Conservation (phyloP, 2,797 vertebrate species). For the Bradypodion pumilum region DNA sequence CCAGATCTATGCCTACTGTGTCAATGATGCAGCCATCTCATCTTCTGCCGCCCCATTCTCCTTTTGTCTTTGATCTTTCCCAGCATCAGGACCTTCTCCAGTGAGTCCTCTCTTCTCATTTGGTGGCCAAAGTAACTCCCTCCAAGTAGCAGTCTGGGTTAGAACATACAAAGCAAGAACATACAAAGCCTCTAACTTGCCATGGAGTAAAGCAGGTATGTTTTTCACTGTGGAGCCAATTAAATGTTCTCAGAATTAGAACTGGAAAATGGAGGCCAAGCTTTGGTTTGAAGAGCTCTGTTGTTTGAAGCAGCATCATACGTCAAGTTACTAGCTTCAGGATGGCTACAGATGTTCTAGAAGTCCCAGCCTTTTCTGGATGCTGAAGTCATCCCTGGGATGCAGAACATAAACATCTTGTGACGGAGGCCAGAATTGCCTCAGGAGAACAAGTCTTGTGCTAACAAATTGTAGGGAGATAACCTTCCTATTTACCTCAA, state of each 20-base stretch:
- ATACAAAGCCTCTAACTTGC: neutral
- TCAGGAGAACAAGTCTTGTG: slow-evolving; percentile 58
- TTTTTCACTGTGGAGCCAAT: slow-evolving; percentile 20
- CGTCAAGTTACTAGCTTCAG: slow-evolving; percentile 30
- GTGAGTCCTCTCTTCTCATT: too few relatives aligned
- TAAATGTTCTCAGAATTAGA: slow-evolving; percentile 9
- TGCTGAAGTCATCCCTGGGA: slow-evolving; percentile 21
- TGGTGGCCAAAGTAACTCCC: too few relatives aligned
- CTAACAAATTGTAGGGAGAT: slow-evolving; percentile 63
- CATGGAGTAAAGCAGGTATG: fast-evolving
- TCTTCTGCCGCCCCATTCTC: too few relatives aligned
- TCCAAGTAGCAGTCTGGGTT: too few relatives aligned
- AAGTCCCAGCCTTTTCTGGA: slow-evolving; percentile 29
- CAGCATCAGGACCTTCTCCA: too few relatives aligned
- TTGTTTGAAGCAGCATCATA: slow-evolving; percentile 7
- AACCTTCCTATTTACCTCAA: slow-evolving; percentile 63
- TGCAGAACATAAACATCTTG: slow-evolving; percentile 26
- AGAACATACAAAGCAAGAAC: too few relatives aligned
- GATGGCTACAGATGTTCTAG: slow-evolving; percentile 49
- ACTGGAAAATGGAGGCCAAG: slow-evolving; percentile 7
- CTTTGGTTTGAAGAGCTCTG: slow-evolving; percentile 26
- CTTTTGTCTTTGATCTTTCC: too few relatives aligned
- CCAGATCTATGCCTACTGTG: too few relatives aligned
- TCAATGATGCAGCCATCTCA: too few relatives aligned
- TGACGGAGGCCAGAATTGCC: slow-evolving; percentile 19